Conservation (phyloP, 2,797 vertebrate species). For the Semaprochilodus insignis region DNA sequence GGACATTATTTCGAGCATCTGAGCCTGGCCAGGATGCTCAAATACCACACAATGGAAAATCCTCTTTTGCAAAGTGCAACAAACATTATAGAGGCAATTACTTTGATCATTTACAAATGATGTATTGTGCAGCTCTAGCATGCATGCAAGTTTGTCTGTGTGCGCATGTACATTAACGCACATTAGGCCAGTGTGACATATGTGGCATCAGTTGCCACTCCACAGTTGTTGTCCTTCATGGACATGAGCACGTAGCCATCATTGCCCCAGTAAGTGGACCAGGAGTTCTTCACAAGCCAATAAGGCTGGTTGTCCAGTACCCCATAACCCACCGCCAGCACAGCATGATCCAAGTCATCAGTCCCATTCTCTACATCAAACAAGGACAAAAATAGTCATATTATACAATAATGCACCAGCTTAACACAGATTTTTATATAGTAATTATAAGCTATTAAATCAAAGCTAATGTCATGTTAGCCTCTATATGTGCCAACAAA, state of each 20-base stretch:
- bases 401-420: no score
- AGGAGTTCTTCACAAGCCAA: conserved; percentile 88
- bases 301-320: conserved; percentile 77
- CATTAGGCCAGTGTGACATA: conserved; percentile 80
- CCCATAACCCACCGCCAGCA: conserved; percentile 84
- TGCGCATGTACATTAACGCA: background rate
- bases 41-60: background rate
- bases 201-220: conserved; percentile 84
- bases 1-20: no score
- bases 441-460: no score
- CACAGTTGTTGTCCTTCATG: conserved; percentile 88
- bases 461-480: no score
- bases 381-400: background rate
- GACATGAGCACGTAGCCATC: conserved; percentile 88
- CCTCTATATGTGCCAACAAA: no score
- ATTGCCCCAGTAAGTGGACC: conserved; percentile 89
- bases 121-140: background rate
- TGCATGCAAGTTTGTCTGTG: background rate
- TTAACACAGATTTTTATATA: no score
- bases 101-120: background rate
- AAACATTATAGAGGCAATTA: background rate
- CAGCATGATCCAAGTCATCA: conserved; percentile 79
- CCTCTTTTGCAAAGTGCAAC: background rate
- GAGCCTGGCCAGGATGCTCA: background rate
- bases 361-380: conserved; percentile 68